These are phyloP conservation scores for Chaitophorus viminalis DNA, from an alignment of 2,888 invertebrate species.

Conservation along the genomic window DNA sequence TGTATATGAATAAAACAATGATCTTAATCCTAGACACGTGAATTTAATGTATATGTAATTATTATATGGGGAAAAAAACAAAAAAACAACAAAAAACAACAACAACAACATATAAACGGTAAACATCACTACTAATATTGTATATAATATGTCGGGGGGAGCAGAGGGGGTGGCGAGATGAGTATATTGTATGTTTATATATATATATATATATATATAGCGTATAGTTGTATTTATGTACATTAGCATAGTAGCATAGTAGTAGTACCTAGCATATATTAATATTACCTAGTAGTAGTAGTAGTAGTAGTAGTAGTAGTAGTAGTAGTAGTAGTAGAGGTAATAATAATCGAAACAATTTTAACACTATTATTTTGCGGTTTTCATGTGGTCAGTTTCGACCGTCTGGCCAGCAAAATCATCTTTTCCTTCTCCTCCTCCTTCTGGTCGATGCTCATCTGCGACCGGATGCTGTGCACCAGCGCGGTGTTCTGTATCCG, in stretches of 20 bases:
- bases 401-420: slow-evolving; percentile 57
- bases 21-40: background rate
- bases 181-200: too few relatives aligned
- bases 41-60: too few relatives aligned
- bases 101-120: background rate
- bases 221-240: too few relatives aligned
- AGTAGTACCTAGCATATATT: too few relatives aligned
- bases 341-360: too few relatives aligned
- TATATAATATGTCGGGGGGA: too few relatives aligned
- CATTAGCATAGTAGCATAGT: too few relatives aligned
- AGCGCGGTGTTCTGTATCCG: slow-evolving; percentile 37
- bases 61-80: background rate
- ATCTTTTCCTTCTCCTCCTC: slow-evolving; percentile 64
- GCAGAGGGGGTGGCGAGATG: background rate
- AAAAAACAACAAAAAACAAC: background rate
- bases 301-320: too few relatives aligned
- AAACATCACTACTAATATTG: too few relatives aligned
- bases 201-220: too few relatives aligned
- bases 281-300: too few relatives aligned
- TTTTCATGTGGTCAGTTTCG: slow-evolving; percentile 43
- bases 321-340: too few relatives aligned
- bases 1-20: background rate
- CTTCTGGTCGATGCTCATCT: slow-evolving; percentile 66
- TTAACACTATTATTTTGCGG: background rate
- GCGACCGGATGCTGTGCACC: slow-evolving; percentile 65